These are phyloP conservation scores for Microcebus lehilahytsara DNA, from an alignment of 2,113 vertebrate genomes.

Conservation along the genomic window DNA sequence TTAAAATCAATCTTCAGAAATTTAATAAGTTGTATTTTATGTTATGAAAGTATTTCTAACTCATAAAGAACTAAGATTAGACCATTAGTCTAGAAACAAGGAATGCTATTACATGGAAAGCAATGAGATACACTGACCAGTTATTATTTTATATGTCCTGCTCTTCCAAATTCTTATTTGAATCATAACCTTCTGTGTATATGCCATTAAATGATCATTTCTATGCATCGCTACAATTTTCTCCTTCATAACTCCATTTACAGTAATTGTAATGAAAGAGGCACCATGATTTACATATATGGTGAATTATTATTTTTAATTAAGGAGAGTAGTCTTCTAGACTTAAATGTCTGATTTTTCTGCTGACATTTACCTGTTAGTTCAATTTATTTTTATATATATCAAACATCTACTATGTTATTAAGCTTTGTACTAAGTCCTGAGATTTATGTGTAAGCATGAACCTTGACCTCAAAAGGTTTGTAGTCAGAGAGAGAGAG, in stretches of 20 bases:
- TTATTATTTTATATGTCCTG: background rate
- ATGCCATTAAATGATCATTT: constrained; percentile 24
- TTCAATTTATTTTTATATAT: constrained; percentile 59
- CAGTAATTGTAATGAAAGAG: constrained; percentile 41
- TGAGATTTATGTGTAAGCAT: constrained; percentile 21
- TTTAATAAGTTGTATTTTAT: background rate
- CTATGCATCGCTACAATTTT: constrained; percentile 37
- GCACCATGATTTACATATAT: constrained; percentile 34
- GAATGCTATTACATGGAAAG: background rate
- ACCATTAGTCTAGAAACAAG: background rate
- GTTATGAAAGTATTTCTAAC: constrained; percentile 3
- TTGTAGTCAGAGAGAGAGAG: background rate
- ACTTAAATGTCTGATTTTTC: constrained; percentile 33
- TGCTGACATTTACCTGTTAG: constrained; percentile 41
- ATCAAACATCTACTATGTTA: constrained; percentile 29
- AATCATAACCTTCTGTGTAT: background rate
- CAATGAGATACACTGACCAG: background rate
- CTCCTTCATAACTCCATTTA: constrained; percentile 29
- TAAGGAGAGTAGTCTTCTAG: constrained; percentile 51
- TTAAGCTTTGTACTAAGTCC: background rate
- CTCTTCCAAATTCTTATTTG: background rate
- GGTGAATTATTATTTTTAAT: constrained; percentile 65
- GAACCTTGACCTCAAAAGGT: background rate
- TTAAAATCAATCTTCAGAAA: background rate
- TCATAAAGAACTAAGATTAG: background rate